Base-by-base conservation (phyloP, 1,140 invertebrate genomes). In the Bombus picipes region DNA sequence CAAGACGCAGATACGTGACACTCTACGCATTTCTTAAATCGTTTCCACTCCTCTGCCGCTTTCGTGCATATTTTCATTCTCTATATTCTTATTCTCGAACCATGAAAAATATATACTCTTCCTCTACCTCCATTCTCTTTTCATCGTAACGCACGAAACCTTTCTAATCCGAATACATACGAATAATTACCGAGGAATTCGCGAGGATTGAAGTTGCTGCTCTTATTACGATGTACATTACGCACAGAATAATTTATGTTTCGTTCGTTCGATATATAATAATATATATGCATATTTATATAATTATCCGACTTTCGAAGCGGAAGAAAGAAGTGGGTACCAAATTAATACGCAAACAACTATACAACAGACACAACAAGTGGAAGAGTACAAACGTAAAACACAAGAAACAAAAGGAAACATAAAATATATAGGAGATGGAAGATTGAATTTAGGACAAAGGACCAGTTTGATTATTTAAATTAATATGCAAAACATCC, bases 381-480 rank as follows among this genome's bases (percentile, higher is more conserved):
- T 66, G n/a, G 25, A 59, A 59, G 25, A 57, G 37, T 68, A 41
- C 32, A 72, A n/a, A 34, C 59, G 41, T 28, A 78, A 62, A 77
- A 78, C 66, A 66, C 39, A 59, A 41, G n/a, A 43, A 65, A 28
- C 57, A 47, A 32, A 77, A 71, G 34, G 62, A 74, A 79, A 22
- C 71, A 13, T 76, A 43, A 78, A 18, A 70, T 66, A 28, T 39
- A n/a, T 37, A 37, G 22, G 34, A 39, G 53, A 88, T 13, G 47
- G 76, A 74, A 66, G 10, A 81, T 75, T 39, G 18, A 59, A 59
- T 65, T 28, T 75, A 43, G 53, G 82, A 71, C 32, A 13, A 79
- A 43, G 66, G 83, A 79, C 25, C 53, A 22, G 3, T 6, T 72
- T 70, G 47, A 53, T 89, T 25, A 72, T 53, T 71, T 78, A 78